Evolutionary conservation across 2,113 vertebrate genomes (phyloP), one percentile per base, ranked within the genome.

Genomic region (Callorhinus ursinus): DNA sequence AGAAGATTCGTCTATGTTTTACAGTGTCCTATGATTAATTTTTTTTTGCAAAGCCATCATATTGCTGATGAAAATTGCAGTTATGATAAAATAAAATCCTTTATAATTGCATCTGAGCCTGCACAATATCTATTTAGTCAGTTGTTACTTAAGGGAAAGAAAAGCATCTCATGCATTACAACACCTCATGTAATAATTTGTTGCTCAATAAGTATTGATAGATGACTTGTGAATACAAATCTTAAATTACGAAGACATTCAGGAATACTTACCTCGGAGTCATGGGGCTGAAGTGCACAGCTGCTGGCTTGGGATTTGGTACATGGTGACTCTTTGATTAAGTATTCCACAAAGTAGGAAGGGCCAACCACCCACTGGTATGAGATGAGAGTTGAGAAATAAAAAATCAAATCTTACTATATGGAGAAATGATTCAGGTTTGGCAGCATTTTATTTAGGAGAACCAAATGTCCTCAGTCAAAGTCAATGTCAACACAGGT

Each of bases 241-340:
- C 76, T 74, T 76, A 67, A 36, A 83, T 82, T 65, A 51, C 39
- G 46, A 63, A 88, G 61, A 84, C 16, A 12, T 26, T 71, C 4
- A 19, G 8, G 21, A 76, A 53, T 46, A 95, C 97, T 98, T 46
- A 98, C 98, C 55, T 0, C 36, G 67, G 95, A 84, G 46, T 82
- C 36, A 42, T 80, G 72, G 36, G 59, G 4, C 31, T 84, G 94
- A n/a, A 69, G 57, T 1, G 57, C 12, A 39, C 97, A 98, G 63
- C 2, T 88, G 74, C 4, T 65, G 0, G 0, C 15, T 15, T 98
- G 57, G 0, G 3, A 89, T 97, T 97, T 97, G n/a, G 31, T 92
- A 91, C 98, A 98, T 13, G 97, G 97, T 59, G 98, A 97, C 87
- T 99, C 98, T 74, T 90, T 97, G 93, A 99, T 97, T 83, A 98